A percentile compares a stretch with the other conserved stretches of the same genome.
phyloP scores from a whole-genome alignment of 2,888 invertebrate genomes.

The Cephus sareptanus region DNA sequence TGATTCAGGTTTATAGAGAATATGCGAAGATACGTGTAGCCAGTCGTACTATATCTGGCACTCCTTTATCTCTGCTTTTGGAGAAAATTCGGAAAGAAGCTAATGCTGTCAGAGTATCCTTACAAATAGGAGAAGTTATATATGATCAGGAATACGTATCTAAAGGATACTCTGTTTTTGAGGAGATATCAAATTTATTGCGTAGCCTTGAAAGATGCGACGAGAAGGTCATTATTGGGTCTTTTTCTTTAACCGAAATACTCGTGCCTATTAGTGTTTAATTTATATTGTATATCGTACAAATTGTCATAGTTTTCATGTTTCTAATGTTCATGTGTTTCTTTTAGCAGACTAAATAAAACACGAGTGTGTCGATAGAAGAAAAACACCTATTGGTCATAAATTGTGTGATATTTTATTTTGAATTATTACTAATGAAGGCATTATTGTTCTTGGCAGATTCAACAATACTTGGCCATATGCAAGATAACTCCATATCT shows the following conservation, averaged over 20 bases:
- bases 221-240: slow-evolving; percentile 36
- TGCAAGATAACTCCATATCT: slow-evolving; percentile 44
- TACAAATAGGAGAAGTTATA: slow-evolving; percentile 36
- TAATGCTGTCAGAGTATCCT: slow-evolving; percentile 36
- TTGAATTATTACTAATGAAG: neutral
- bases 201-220: slow-evolving; percentile 44
- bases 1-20: slow-evolving; percentile 30
- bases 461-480: slow-evolving; percentile 49
- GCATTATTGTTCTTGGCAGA: slow-evolving; percentile 28
- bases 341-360: too few species aligned
- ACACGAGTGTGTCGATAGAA: neutral
- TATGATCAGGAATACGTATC: slow-evolving; percentile 37
- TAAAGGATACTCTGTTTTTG: slow-evolving; percentile 37
- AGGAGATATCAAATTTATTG: slow-evolving; percentile 42
- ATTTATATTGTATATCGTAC: too few species aligned
- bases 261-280: too few species aligned
- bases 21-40: slow-evolving; percentile 46
- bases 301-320: too few species aligned
- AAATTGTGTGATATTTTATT: neutral
- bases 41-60: slow-evolving; percentile 43
- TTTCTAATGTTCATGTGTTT: too few species aligned
- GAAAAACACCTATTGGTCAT: neutral
- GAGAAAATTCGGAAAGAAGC: slow-evolving; percentile 45
- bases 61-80: slow-evolving; percentile 42
- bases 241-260: neutral